phyloP scores from a whole-genome alignment of 2,797 vertebrate genomes.

The Pipistrellus pygmaeus region DNA sequence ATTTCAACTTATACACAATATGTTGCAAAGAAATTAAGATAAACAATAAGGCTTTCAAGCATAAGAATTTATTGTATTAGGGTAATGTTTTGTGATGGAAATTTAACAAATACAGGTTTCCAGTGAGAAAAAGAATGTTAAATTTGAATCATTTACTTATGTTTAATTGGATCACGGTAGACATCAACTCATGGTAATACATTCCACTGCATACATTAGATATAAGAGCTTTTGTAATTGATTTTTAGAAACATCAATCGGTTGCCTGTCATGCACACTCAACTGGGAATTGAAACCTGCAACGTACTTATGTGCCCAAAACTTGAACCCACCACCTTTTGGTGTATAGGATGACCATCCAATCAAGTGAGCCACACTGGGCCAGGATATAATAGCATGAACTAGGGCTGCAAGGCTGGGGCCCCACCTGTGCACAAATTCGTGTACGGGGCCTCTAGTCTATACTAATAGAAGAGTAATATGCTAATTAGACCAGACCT shows the following conservation, averaged over 20 bases:
- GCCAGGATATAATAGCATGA: too few species aligned
- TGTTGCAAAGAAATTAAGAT: not conserved
- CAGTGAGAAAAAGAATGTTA: not conserved
- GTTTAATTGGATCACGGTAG: not conserved
- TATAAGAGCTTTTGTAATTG: not conserved
- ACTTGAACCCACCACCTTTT: not conserved
- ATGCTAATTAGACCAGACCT: too few species aligned
- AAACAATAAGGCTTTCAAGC: not conserved
- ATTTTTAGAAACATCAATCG: not conserved
- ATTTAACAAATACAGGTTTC: constrained; percentile 7
- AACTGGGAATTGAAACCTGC: not conserved
- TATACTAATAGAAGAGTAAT: too few species aligned
- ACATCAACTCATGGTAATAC: not conserved
- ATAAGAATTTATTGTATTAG: constrained; percentile 56
- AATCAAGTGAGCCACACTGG: not conserved
- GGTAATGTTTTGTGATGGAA: not conserved
- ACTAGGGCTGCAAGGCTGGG: too few species aligned
- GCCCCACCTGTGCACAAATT: too few species aligned
- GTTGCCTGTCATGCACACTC: not conserved
- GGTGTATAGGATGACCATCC: not conserved
- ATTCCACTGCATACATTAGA: not conserved
- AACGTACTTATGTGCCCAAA: not conserved
- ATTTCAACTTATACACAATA: constrained; percentile 17
- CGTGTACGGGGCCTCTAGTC: too few species aligned
- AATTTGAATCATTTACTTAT: not conserved